A percentile compares a stretch with the other conserved stretches of the same genome.
These are phyloP conservation scores for Glaucopsyche alexis DNA, from an alignment of 2,888 invertebrate genomes.

Conservation along the genomic window DNA sequence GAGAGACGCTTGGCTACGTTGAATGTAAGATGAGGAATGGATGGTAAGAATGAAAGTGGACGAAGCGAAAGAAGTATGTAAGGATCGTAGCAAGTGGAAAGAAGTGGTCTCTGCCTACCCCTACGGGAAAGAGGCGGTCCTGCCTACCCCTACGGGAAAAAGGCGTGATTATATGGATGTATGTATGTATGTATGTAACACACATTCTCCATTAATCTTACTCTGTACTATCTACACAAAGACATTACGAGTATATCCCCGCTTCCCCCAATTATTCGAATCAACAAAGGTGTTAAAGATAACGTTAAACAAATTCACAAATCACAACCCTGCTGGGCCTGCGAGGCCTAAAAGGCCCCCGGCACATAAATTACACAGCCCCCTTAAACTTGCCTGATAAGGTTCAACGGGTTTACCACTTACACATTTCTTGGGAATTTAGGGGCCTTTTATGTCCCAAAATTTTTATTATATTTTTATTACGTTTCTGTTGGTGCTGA, in stretches of 20 bases:
- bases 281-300: constrained; percentile 29
- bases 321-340: constrained; percentile 32
- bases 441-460: constrained; percentile 13
- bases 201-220: not conserved
- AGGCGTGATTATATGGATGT: no score
- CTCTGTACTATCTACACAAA: not conserved
- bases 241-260: not conserved
- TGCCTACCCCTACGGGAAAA: no score
- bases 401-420: constrained; percentile 19
- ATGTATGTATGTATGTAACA: no score
- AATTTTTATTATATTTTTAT: constrained; percentile 24
- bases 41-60: no score
- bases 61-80: no score
- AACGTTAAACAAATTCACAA: constrained; percentile 40
- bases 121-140: no score
- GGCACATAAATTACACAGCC: constrained; percentile 22
- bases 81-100: no score
- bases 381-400: constrained; percentile 26
- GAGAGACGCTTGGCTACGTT: no score
- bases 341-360: not conserved
- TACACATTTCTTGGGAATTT: constrained; percentile 13
- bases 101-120: no score
- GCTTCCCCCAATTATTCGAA: constrained; percentile 7
- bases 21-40: no score
- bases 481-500: not conserved